Evolutionary conservation across 2,888 invertebrate genomes (phyloP), one percentile per base, ranked within the genome.

Genomic region (Thera britannica): DNA sequence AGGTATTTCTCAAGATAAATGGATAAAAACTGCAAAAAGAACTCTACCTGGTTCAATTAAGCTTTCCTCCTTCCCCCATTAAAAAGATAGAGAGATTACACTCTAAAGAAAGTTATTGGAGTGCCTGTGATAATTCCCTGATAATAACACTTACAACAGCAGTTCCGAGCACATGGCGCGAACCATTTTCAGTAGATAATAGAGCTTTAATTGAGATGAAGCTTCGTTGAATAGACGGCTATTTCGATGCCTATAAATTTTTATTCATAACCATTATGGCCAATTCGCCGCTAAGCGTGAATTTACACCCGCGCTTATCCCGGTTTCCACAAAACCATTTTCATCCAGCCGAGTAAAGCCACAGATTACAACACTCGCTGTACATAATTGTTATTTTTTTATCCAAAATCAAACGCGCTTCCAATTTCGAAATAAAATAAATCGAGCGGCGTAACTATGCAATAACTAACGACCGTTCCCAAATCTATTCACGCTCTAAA

Each of bases 161-260:
- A 77, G 75, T 87, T 84, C 72, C 72, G 75, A 72, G 80, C 87
- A 87, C 83, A 83, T 86, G 88, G 86, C 83, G 83, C 82, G 80
- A 76, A 79, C 81, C 83, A 83, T 85, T 88, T 77, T 81, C 77
- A 84, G 77, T 82, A 85, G 85, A 87, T 89, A 90, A 90, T 89
- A 88, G 85, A 79, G 78, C 78, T 90, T 89, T 89, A 90, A 91
- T 90, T 90, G 90, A 89, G 88, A 90, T 86, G 79, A 81, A 89
- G 87, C 84, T 86, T 82, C 81, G 83, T 82, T 83, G 84, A 89
- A 88, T 88, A 87, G 87, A 83, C 82, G 79, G 82, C 81, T 85
- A 84, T 88, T 87, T 80, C 77, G 77, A 81, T 73, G 81, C 78
- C 84, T 80, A 87, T 89, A 88, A 85, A 87, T 88, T 88, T 89